These are phyloP conservation scores for Antitype chi DNA, from an alignment of 2,888 invertebrate genomes.

Conservation along the genomic window DNA sequence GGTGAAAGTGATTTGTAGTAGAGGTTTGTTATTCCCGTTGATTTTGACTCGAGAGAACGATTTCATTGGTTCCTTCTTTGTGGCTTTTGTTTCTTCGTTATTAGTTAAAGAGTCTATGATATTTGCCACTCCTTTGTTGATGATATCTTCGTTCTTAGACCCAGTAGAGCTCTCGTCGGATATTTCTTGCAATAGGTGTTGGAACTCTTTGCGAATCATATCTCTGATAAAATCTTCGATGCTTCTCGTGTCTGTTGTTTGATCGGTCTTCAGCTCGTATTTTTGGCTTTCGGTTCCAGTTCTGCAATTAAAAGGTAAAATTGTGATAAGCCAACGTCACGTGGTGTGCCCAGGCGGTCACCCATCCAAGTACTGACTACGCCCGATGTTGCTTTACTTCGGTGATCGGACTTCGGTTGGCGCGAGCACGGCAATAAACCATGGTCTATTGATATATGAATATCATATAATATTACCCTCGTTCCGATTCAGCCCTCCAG, in stretches of 20 bases:
- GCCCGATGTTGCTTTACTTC: conserved; percentile 88
- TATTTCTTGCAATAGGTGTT: conserved; percentile 80
- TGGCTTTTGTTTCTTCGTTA: conserved; percentile 65
- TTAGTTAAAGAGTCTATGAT: conserved; percentile 80
- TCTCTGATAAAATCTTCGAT: conserved; percentile 86
- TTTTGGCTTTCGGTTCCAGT: conserved; percentile 61
- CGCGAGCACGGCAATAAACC: not conserved
- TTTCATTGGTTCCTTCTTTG: conserved; percentile 75
- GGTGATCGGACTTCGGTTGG: conserved; percentile 83
- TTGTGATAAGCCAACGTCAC: conserved; percentile 79
- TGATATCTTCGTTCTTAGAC: conserved; percentile 76
- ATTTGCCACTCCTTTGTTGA: conserved; percentile 82
- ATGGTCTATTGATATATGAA: not conserved
- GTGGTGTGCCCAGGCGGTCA: conserved; percentile 83
- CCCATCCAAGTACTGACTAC: conserved; percentile 85
- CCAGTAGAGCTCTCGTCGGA: conserved; percentile 74
- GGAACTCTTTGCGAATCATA: conserved; percentile 84
- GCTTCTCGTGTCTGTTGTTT: conserved; percentile 84
- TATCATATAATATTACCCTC: conserved; percentile 73
- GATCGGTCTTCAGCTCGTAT: conserved; percentile 77
- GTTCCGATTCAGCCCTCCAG: conserved; percentile 72
- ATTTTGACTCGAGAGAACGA: conserved; percentile 86
- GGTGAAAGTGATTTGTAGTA: conserved; percentile 85
- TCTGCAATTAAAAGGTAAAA: conserved; percentile 59
- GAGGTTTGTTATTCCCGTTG: conserved; percentile 86